These are phyloP conservation scores for Gadopsis marmoratus DNA, from an alignment of 2,797 vertebrate species.

Conservation along the genomic window DNA sequence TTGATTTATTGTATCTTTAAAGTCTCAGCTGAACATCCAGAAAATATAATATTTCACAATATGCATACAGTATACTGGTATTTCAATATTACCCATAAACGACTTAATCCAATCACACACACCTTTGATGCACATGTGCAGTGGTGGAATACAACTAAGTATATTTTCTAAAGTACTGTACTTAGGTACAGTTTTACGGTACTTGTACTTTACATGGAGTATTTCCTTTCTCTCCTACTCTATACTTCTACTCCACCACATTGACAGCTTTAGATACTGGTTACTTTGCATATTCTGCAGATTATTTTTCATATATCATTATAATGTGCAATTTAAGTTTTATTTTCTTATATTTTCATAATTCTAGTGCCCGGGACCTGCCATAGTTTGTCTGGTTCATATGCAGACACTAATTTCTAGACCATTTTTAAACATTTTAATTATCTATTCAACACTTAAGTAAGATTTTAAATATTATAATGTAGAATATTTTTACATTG, in stretches of 20 bases:
- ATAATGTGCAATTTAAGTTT: not conserved
- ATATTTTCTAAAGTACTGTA: not conserved
- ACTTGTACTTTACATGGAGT: too few species aligned
- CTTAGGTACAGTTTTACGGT: too few species aligned
- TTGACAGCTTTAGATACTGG: not conserved
- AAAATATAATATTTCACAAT: slow-evolving; percentile 2
- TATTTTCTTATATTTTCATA: not conserved
- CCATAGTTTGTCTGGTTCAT: too few species aligned
- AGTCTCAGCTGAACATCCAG: not conserved
- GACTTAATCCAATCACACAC: not conserved
- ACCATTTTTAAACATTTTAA: not conserved
- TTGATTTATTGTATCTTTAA: not conserved
- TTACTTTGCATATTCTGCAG: not conserved
- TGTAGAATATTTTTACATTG: too few species aligned
- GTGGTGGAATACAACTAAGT: not conserved
- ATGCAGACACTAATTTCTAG: not conserved
- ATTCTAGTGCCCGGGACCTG: too few species aligned
- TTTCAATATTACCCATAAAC: not conserved
- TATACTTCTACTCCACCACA: too few species aligned
- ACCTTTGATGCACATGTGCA: slow-evolving; percentile 1
- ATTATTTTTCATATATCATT: not conserved
- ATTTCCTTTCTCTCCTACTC: not conserved
- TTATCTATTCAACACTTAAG: not conserved
- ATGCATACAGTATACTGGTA: not conserved
- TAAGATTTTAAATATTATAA: too few species aligned